Conservation (phyloP, 2,113 vertebrate genomes). For the Dermatemys mawii region DNA sequence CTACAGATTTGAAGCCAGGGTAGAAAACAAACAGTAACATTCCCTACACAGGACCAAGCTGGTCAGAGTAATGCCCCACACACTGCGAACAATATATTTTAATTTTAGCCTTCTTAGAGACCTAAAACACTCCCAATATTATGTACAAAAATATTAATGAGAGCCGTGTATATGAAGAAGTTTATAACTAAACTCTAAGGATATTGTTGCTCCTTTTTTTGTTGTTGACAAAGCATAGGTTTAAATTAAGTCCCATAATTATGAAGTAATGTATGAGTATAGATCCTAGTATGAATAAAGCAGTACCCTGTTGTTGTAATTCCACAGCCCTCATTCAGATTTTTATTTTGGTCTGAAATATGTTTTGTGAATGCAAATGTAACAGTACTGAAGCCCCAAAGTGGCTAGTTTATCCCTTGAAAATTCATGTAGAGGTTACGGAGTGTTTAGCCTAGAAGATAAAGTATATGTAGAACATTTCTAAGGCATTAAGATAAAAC, state of each 20-base stretch:
- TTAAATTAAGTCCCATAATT: neutral
- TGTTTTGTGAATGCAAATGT: neutral
- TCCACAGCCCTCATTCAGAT: neutral
- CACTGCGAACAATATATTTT: neutral
- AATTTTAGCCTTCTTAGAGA: neutral
- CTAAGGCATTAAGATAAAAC: no score
- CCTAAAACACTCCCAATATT: neutral
- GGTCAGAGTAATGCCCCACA: neutral
- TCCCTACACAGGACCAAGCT: neutral
- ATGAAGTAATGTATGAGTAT: accelerated
- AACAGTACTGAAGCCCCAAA: neutral
- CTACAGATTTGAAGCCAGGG: neutral
- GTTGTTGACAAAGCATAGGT: neutral
- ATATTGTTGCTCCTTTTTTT: neutral
- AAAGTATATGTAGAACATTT: neutral
- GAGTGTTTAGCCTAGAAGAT: neutral
- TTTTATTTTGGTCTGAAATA: neutral
- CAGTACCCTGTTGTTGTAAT: neutral
- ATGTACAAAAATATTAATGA: neutral
- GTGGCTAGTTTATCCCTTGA: neutral
- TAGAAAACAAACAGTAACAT: neutral
- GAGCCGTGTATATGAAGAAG: neutral
- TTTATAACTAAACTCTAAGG: neutral
- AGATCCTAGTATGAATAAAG: accelerated
- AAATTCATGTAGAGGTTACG: neutral